These are phyloP conservation scores for Netelia inedita DNA, from an alignment of 2,888 invertebrate genomes.

Conservation along the genomic window DNA sequence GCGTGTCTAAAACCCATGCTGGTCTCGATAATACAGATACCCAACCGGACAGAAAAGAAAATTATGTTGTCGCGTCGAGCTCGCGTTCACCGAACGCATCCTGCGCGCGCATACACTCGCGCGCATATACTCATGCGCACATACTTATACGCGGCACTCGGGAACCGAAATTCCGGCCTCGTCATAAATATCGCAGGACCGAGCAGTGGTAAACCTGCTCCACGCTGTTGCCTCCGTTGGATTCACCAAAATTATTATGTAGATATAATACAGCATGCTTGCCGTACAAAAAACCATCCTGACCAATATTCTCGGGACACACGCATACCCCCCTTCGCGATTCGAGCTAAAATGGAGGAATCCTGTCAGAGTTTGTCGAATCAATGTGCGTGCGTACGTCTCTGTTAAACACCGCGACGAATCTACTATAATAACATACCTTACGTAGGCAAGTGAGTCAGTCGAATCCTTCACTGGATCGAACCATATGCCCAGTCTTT, in stretches of 20 bases:
- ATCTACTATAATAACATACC: conserved; percentile 23
- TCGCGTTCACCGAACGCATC: conserved; percentile 23
- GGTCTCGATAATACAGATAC: conserved; percentile 79
- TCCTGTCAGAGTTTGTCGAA: conserved; percentile 11
- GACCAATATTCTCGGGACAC: conserved; percentile 47
- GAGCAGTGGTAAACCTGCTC: conserved; percentile 50
- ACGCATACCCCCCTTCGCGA: conserved; percentile 26
- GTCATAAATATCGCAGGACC: conserved; percentile 59
- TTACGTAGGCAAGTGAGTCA: conserved; percentile 43
- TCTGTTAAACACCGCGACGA: conserved; percentile 40
- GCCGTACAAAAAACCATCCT: conserved; percentile 13
- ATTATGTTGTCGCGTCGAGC: conserved; percentile 78
- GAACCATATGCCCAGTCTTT: background rate
- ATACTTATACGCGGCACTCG: conserved; percentile 3
- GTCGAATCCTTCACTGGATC: conserved; percentile 28
- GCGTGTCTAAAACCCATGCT: conserved; percentile 63
- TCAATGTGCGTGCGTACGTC: conserved; percentile 21
- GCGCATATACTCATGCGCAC: conserved; percentile 1
- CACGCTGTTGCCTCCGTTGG: conserved; percentile 50
- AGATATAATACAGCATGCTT: conserved; percentile 36
- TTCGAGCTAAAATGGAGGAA: conserved; percentile 28
- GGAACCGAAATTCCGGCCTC: conserved; percentile 58
- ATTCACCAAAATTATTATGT: conserved; percentile 54
- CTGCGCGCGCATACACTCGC: conserved; percentile 10
- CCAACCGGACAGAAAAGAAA: conserved; percentile 72